Evolutionary conservation across 1,140 invertebrate species (phyloP).

Genomic region (Battus philenor): DNA sequence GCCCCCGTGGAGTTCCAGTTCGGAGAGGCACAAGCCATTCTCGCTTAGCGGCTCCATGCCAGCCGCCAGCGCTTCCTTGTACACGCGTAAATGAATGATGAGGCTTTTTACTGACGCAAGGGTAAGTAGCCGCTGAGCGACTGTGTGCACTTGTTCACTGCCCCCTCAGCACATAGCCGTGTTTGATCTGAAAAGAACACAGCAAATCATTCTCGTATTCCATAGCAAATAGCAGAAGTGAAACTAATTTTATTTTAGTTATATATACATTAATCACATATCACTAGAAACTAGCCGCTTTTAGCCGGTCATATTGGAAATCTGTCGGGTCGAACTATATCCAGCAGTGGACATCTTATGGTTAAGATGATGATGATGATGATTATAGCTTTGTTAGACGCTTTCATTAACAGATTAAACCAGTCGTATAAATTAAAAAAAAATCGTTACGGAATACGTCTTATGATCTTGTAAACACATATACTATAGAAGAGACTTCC

Average conservation of each 20-base stretch:
- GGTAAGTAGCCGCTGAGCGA: slow-evolving; percentile 34
- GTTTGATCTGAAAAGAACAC: slow-evolving; percentile 29
- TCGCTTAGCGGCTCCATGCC: slow-evolving; percentile 79
- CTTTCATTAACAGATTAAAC: too few species aligned
- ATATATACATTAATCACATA: too few species aligned
- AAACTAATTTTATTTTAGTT: background rate
- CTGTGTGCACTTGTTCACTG: slow-evolving; percentile 1
- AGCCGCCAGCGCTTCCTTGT: slow-evolving; percentile 77
- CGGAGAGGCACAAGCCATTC: slow-evolving; percentile 83
- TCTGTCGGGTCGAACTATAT: too few species aligned
- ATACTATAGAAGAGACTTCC: too few species aligned
- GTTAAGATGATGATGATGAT: too few species aligned
- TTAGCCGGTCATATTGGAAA: too few species aligned
- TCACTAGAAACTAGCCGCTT: too few species aligned
- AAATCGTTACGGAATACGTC: too few species aligned
- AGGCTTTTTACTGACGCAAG: slow-evolving; percentile 35
- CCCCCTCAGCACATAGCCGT: slow-evolving; percentile 20
- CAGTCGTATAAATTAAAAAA: too few species aligned
- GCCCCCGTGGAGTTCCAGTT: slow-evolving; percentile 77
- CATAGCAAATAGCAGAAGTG: background rate
- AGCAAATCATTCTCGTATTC: background rate
- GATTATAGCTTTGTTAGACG: too few species aligned
- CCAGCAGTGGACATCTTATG: too few species aligned
- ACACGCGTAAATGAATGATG: slow-evolving; percentile 75
- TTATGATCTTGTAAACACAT: too few species aligned